Evolutionary conservation across 2,113 vertebrate species (phyloP).

Genomic region (Telmatochromis sp.): DNA sequence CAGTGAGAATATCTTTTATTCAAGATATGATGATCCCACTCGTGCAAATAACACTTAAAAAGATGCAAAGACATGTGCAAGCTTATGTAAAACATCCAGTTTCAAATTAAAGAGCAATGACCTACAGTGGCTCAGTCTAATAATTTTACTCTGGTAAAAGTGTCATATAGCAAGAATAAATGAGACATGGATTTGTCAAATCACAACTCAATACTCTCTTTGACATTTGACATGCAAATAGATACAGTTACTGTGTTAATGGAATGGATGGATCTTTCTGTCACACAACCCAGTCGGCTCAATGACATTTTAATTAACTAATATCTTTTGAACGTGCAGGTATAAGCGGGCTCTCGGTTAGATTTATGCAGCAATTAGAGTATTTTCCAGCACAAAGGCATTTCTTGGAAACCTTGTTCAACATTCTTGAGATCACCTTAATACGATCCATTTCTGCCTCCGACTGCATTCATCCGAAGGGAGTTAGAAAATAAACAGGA

Average conservation of each 20-base stretch:
- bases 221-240: slow-evolving; percentile 63
- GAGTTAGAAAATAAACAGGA: slow-evolving; percentile 2
- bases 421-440: background rate
- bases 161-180: slow-evolving; percentile 45
- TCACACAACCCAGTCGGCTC: slow-evolving; percentile 30
- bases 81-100: background rate
- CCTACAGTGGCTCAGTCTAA: background rate
- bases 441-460: background rate
- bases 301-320: slow-evolving; percentile 53
- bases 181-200: slow-evolving; percentile 43
- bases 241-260: slow-evolving; percentile 61
- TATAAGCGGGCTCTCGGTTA: slow-evolving; percentile 1
- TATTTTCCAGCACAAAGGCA: background rate
- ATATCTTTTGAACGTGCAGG: slow-evolving; percentile 21
- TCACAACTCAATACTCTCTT: slow-evolving; percentile 35
- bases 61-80: background rate
- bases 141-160: background rate
- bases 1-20: background rate
- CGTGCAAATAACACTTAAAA: background rate
- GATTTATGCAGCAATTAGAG: slow-evolving; percentile 26
- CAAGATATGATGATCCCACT: background rate
- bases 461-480: background rate
- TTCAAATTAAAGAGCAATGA: background rate
- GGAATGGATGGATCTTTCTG: slow-evolving; percentile 58
- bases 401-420: background rate